phyloP scores from a whole-genome alignment of 2,888 invertebrate species.

The Cataglyphis rosenhaueri region DNA sequence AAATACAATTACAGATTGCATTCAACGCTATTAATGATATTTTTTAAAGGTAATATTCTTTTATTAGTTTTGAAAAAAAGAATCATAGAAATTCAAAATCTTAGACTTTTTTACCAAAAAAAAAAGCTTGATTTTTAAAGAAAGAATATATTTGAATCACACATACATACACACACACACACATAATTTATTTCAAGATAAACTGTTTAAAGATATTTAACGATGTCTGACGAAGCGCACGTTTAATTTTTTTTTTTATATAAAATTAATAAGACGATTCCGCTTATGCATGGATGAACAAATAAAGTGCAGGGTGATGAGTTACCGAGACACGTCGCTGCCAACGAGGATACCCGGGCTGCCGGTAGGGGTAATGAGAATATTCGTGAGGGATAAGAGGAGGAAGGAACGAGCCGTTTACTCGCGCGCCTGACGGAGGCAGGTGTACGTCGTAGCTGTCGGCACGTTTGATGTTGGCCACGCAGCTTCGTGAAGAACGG shows the following conservation, averaged over 20 bases:
- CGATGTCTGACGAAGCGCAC: background rate
- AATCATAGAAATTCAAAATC: background rate
- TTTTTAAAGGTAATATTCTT: background rate
- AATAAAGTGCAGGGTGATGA: constrained; percentile 36
- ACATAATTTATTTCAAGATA: background rate
- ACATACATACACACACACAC: background rate
- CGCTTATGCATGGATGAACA: background rate
- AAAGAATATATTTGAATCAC: background rate
- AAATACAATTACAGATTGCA: background rate
- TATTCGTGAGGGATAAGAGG: constrained; percentile 68
- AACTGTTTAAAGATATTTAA: background rate
- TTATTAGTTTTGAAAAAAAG: background rate
- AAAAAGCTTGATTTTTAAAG: background rate
- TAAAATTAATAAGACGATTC: constrained; percentile 17
- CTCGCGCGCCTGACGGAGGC: constrained; percentile 78
- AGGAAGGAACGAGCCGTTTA: constrained; percentile 74
- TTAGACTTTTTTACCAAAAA: background rate
- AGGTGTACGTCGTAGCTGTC: constrained; percentile 79
- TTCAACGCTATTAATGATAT: background rate
- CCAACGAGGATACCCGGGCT: constrained; percentile 40
- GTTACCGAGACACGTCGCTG: constrained; percentile 61
- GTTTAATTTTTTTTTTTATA: background rate
- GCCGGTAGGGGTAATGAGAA: constrained; percentile 78
- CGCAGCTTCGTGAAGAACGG: constrained; percentile 71
- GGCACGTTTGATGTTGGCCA: constrained; percentile 80